phyloP scores from a whole-genome alignment of 2,888 invertebrate species.

The Drosophila emarginata region DNA sequence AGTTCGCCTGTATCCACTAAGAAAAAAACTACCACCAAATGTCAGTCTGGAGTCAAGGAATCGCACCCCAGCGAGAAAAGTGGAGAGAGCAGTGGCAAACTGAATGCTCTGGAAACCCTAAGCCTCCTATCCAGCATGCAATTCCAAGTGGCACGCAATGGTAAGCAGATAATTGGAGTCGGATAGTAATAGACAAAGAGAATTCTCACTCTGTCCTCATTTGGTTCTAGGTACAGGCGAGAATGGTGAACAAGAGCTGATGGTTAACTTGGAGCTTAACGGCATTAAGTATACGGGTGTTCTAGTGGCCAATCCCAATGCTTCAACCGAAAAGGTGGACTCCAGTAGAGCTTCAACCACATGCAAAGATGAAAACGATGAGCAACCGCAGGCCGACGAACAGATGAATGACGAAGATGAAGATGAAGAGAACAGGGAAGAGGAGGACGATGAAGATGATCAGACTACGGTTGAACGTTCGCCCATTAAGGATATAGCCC shows the following conservation, averaged over 20 bases:
- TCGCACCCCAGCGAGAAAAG: constrained; percentile 14
- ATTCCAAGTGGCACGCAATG: constrained; percentile 94
- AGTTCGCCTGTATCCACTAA: constrained; percentile 78
- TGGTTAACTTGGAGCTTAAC: constrained; percentile 97
- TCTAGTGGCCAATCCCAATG: constrained; percentile 86
- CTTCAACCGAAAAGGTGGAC: not conserved
- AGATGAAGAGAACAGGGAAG: constrained; percentile 24
- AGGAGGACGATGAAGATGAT: constrained; percentile 16
- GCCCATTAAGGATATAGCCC: not conserved
- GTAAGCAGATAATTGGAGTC: constrained; percentile 85
- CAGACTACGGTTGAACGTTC: constrained; percentile 2
- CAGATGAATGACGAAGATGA: constrained; percentile 25
- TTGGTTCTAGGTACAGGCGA: constrained; percentile 88
- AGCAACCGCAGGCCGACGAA: constrained; percentile 24
- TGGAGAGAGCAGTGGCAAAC: constrained; percentile 35
- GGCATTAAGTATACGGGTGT: constrained; percentile 98
- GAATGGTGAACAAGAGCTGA: constrained; percentile 93
- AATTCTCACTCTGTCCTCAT: not conserved
- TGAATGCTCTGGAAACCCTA: constrained; percentile 59
- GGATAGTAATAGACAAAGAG: not conserved
- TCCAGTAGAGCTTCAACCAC: not conserved
- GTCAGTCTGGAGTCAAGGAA: constrained; percentile 45
- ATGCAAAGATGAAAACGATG: constrained; percentile 18
- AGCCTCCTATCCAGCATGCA: constrained; percentile 81
- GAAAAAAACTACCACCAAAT: constrained; percentile 62